A percentile compares a stretch with the other conserved stretches of the same genome.
Evolutionary conservation across 2,113 vertebrate genomes (phyloP).

Genomic region (Microcebus griseorufus): DNA sequence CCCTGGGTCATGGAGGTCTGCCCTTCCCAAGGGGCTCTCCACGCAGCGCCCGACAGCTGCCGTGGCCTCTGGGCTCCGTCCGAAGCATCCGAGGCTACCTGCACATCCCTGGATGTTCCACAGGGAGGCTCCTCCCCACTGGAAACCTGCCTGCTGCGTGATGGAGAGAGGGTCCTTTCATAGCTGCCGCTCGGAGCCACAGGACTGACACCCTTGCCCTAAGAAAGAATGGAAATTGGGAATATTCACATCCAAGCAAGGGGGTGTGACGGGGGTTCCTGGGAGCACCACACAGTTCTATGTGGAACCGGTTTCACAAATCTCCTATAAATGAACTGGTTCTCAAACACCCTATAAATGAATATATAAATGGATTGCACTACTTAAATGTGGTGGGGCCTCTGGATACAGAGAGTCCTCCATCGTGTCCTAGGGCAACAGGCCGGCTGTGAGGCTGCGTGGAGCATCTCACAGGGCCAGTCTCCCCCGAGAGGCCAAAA

Average conservation of each 20-base stretch:
- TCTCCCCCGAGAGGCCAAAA: background rate
- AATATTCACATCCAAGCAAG: background rate
- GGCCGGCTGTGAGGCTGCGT: background rate
- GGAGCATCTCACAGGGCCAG: rapidly evolving
- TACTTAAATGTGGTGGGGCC: background rate
- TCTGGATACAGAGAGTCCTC: background rate
- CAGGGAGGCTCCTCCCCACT: background rate
- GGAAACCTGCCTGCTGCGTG: background rate
- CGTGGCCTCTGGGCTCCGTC: background rate
- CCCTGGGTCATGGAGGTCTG: background rate
- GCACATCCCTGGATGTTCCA: background rate
- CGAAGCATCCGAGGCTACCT: background rate
- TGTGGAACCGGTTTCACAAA: background rate
- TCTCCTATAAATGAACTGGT: too few relatives aligned
- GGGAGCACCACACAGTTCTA: background rate
- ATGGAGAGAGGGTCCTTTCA: background rate
- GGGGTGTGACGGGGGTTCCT: background rate
- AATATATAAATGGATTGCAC: background rate
- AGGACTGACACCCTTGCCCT: background rate
- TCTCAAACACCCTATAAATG: background rate
- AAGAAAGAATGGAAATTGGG: background rate
- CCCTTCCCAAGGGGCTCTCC: background rate
- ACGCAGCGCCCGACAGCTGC: background rate
- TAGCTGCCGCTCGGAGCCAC: background rate
- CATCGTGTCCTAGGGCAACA: background rate